Evolutionary conservation across 2,797 vertebrate genomes (phyloP), one percentile per base, ranked within the genome.

Genomic region (Chloroceryle amazona): DNA sequence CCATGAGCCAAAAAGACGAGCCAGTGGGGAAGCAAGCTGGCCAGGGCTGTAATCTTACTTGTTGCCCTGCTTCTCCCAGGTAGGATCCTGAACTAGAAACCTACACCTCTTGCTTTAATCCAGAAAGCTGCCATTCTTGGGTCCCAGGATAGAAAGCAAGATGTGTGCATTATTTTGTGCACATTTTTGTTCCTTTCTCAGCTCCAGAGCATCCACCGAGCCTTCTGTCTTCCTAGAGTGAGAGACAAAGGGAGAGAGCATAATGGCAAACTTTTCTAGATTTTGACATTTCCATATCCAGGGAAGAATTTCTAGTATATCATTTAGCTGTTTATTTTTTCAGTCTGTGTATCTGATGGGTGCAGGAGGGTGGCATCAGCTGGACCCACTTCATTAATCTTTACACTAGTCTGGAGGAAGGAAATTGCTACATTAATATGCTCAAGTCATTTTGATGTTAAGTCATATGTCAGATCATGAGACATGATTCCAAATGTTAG

Each of bases 401-500:
- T 76, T 71, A n/a, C 81, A 42, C 11, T 71, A 25, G 41, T 86
- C 39, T 87, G 28, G 52, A 89, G 52, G 49, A 70, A 92, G 85
- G 78, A 37, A 85, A 85, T 18, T 31, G 67, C 42, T 51, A 19
- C 37, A 60, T 75, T 89, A 91, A 83, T 84, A 78, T 88, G 79
- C 41, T 74, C 23, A 89, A 68, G 72, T 72, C 46, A 62, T 89
- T 86, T 82, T 83, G 81, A 81, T 71, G 72, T 71, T 71, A 95
- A 82, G 72, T 81, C 81, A 18, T 65, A 57, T 92, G 75, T 93
- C 94, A 93, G 81, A 80, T 87, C 51, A 47, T 41, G 37, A 78
- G 41, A 72, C 57, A 13, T 44, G 91, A 84, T 74, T 89, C 47
- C 71, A 94, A 94, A 94, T 81, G 75, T 78, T 89, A 91, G 86